Percentiles rank a stretch among this genome's conserved stretches.
Conservation (phyloP, 2,113 vertebrate genomes). For the Cebidichthys violaceus region DNA sequence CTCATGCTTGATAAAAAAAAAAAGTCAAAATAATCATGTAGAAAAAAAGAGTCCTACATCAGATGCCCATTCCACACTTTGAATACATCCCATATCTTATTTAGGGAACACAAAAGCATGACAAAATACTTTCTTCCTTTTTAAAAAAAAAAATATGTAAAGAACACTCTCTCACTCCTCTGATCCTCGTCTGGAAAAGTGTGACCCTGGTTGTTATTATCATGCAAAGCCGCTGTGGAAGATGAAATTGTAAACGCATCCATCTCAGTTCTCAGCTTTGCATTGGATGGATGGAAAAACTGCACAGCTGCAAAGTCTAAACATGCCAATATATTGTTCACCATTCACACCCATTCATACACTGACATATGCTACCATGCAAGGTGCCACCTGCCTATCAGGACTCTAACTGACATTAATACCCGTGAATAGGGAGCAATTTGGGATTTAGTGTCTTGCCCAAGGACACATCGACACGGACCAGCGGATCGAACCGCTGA, state of each 20-base stretch:
- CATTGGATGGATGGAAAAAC: not conserved
- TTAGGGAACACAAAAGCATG: constrained; percentile 1
- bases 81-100: constrained; percentile 2
- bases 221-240: constrained; percentile 21
- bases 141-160: not conserved
- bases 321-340: not conserved
- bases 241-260: constrained; percentile 16
- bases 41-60: not conserved
- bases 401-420: not conserved
- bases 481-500: not conserved
- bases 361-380: not conserved
- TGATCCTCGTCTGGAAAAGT: not conserved
- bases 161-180: constrained; percentile 1
- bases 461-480: no score
- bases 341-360: not conserved
- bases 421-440: not conserved
- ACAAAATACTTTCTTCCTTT: not conserved
- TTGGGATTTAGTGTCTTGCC: not conserved
- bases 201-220: constrained; percentile 43
- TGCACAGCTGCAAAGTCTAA: not conserved
- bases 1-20: not conserved
- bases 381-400: not conserved
- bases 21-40: not conserved
- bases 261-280: constrained; percentile 14
- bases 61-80: constrained; percentile 6